These are phyloP conservation scores for Drosophila ezoana DNA, from an alignment of 2,888 invertebrate genomes.

Conservation along the genomic window DNA sequence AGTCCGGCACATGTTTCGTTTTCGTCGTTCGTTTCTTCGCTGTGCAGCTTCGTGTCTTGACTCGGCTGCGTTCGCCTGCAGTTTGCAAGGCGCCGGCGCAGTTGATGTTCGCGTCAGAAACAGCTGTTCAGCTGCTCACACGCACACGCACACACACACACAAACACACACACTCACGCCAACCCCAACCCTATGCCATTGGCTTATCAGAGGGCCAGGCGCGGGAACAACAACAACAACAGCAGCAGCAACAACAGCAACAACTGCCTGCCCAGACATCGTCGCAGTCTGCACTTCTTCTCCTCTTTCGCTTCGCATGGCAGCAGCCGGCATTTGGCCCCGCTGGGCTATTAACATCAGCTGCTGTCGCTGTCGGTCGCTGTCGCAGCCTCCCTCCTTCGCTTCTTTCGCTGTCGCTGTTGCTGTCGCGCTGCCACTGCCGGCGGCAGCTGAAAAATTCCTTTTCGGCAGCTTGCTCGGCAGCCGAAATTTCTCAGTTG, in stretches of 20 bases:
- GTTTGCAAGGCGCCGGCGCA: slow-evolving; percentile 67
- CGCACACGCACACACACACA: slow-evolving; percentile 13
- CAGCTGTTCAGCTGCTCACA: slow-evolving; percentile 66
- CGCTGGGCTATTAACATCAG: slow-evolving; percentile 81
- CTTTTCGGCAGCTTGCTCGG: slow-evolving; percentile 69
- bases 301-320: slow-evolving; percentile 44
- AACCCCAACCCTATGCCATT: slow-evolving; percentile 14
- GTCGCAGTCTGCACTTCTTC: slow-evolving; percentile 51
- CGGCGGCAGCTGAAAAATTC: slow-evolving; percentile 78
- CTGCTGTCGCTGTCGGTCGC: slow-evolving; percentile 64
- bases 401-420: slow-evolving; percentile 1
- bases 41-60: slow-evolving; percentile 24
- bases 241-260: slow-evolving; percentile 7
- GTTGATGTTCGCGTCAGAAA: slow-evolving; percentile 63
- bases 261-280: slow-evolving; percentile 64
- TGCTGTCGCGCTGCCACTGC: slow-evolving; percentile 17
- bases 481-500: slow-evolving; percentile 48
- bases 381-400: slow-evolving; percentile 39
- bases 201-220: slow-evolving; percentile 44
- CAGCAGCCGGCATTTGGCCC: slow-evolving; percentile 76
- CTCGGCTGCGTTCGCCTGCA: slow-evolving; percentile 56
- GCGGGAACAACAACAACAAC: slow-evolving; percentile 39
- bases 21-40: slow-evolving; percentile 16
- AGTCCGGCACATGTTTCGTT: slow-evolving; percentile 44
- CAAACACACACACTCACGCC: slow-evolving; percentile 14